Conservation (phyloP, 2,113 vertebrate species). For the Silurus meridionalis region DNA sequence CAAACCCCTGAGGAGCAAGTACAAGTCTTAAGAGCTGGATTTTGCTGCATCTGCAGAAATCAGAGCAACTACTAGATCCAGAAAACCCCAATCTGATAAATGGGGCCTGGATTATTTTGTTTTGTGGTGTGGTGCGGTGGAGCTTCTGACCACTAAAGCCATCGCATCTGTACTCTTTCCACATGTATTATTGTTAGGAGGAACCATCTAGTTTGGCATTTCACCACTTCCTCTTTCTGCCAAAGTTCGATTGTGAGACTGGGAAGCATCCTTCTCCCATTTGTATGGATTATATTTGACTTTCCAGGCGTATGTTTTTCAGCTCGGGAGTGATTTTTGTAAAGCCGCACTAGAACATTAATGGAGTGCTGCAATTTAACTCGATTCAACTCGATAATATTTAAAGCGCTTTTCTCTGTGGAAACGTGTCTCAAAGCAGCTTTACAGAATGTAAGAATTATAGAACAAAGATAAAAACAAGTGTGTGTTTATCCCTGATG, state of each 20-base stretch:
- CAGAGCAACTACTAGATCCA: neutral
- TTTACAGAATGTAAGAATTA: too few relatives aligned
- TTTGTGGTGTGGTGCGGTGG: neutral
- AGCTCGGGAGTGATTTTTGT: neutral
- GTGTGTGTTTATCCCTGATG: too few relatives aligned
- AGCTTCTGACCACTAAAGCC: neutral
- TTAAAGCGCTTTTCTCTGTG: too few relatives aligned
- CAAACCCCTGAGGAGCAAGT: neutral
- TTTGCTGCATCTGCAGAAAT: slow-evolving; percentile 5
- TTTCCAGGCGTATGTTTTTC: neutral
- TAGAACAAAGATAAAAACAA: too few relatives aligned
- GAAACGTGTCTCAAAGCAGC: too few relatives aligned
- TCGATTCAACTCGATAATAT: too few relatives aligned
- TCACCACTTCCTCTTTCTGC: neutral
- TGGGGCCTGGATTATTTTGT: neutral
- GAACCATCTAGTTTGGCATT: neutral
- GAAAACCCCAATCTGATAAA: slow-evolving; percentile 19
- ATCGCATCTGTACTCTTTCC: too few relatives aligned
- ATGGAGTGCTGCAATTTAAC: neutral
- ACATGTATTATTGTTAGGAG: neutral
- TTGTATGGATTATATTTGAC: neutral
- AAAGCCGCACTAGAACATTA: neutral
- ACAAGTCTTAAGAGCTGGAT: neutral
- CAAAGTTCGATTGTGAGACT: neutral
- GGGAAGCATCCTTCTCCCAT: neutral